Base-by-base conservation (phyloP, 2,888 invertebrate species). In the Megaustenia siamemsis region DNA sequence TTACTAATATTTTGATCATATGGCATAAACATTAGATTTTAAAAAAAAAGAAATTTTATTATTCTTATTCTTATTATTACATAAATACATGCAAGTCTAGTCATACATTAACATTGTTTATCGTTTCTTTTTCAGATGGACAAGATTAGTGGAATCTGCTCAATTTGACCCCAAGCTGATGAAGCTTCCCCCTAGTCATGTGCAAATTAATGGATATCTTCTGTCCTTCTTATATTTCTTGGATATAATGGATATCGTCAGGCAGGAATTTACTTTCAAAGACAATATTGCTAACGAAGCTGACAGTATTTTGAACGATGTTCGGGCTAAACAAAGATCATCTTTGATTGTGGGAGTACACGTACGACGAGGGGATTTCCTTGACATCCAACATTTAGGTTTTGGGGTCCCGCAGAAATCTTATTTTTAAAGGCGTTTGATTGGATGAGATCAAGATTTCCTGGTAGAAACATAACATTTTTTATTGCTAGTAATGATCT, bases 371-470 rank as follows among this genome's bases (percentile, higher is more conserved):
- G 76, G 66, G 4, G 83, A 83, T 35, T 68, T 68, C 18, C 12
- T 53, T 1, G 1, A 24, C 12, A 35, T n/a, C 2, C 24, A 38
- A 38, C 21, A 56, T 0, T n/a, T 24, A 5, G 83, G 83, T 0
- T 68, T 40, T 24, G 40, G 28, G 3, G 12, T 53, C n/a, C 49
- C 83, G 0, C 8, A 63, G 8, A 40, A n/a, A n/a, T 28, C 76
- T 3, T 83, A 83, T 68, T 76, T 83, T 21, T 68, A 4, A 77
- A 76, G 53, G 83, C 83, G 0, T 68, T 83, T 10, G 24, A 0
- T 35, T 77, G 45, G 38, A 77, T 83, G 68, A 83, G 24, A 45
- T 45, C n/a, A 3, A 38, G 28, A 32, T 28, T 83, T n/a, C 38
- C 66, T 1, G 75, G 60, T 1, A 43, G 75, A 28, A 32, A 38